A percentile compares a stretch with the other conserved stretches of the same genome.
Evolutionary conservation across 1,140 invertebrate species (phyloP).

Genomic region (Nomia melanderi): DNA sequence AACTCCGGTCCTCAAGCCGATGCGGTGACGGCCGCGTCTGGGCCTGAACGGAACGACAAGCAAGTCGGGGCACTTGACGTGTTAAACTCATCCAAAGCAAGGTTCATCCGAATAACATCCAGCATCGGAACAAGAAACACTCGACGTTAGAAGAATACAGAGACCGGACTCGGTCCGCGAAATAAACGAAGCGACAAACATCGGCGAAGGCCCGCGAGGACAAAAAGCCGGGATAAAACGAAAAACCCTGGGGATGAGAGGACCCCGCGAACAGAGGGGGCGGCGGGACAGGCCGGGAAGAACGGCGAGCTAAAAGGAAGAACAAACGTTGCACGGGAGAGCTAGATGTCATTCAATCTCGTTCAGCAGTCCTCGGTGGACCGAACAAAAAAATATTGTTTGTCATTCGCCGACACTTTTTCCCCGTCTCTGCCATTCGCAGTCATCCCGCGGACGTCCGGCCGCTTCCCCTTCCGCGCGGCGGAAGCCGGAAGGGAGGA

Average conservation of each 20-base stretch:
- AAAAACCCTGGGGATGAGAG: neutral
- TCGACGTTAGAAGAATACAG: too few relatives aligned
- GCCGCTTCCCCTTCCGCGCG: neutral
- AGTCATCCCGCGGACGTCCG: neutral
- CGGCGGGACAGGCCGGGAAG: neutral
- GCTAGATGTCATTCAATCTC: constrained; percentile 38
- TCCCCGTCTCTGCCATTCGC: neutral
- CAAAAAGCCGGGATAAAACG: neutral
- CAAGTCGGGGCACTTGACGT: too few relatives aligned
- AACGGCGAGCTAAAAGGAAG: constrained; percentile 37
- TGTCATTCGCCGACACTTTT: constrained; percentile 22
- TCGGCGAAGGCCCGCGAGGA: neutral
- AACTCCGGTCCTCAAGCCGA: too few relatives aligned
- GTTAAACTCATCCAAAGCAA: too few relatives aligned
- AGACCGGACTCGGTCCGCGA: too few relatives aligned
- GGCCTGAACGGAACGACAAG: too few relatives aligned
- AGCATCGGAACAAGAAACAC: neutral
- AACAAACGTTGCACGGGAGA: constrained; percentile 20
- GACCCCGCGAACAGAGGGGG: too few relatives aligned
- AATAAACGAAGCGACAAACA: too few relatives aligned
- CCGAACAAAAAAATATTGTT: constrained; percentile 41
- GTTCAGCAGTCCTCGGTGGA: constrained; percentile 1
- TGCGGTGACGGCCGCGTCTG: too few relatives aligned
- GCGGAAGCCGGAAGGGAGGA: too few relatives aligned
- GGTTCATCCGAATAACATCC: too few relatives aligned